Conservation (phyloP, 2,113 vertebrate genomes). For the Circaetus cinerascens region DNA sequence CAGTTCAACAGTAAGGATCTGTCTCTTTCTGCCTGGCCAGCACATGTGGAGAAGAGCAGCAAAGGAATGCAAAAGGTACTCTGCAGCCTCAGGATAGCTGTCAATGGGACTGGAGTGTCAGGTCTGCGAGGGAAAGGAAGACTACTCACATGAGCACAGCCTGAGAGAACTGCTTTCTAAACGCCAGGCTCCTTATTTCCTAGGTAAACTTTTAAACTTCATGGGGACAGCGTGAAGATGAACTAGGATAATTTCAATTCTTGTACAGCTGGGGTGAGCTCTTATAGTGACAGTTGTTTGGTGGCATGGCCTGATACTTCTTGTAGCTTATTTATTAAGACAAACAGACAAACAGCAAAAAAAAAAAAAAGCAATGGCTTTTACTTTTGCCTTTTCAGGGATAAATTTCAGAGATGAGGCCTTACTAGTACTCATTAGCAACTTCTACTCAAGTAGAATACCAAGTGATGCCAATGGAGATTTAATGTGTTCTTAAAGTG, state of each 20-base stretch:
- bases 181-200: background rate
- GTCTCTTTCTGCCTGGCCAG: background rate
- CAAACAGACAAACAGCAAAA: fast-evolving
- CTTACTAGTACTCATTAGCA: background rate
- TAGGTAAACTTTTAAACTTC: background rate
- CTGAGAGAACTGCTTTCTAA: background rate
- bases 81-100: background rate
- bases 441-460: background rate
- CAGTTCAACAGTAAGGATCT: background rate
- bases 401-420: background rate
- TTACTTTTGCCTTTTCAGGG: background rate
- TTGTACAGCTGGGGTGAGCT: background rate
- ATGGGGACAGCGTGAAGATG: background rate
- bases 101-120: background rate
- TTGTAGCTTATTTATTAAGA: background rate
- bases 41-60: background rate
- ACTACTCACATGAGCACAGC: background rate
- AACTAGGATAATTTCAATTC: background rate
- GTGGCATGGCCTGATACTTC: background rate
- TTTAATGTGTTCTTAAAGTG: background rate
- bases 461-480: background rate
- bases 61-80: background rate
- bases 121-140: background rate
- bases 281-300: background rate
- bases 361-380: background rate